Base-by-base conservation (phyloP, 2,888 invertebrate genomes). In the Mechanitis messenoides region DNA sequence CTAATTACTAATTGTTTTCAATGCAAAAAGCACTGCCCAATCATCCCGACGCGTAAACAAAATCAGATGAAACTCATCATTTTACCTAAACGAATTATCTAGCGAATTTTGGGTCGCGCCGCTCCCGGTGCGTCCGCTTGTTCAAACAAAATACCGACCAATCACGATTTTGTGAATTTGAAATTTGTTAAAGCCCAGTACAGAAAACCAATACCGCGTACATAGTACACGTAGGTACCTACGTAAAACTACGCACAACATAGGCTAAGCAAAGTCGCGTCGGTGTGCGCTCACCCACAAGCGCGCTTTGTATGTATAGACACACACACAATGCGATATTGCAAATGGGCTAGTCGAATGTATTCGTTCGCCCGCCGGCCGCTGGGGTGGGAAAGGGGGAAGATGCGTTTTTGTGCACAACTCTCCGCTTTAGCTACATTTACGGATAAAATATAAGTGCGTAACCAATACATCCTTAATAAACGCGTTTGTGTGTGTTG, bases 341-440 rank as follows among this genome's bases (percentile, higher is more conserved):
- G 87, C 88, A 87, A 88, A 89, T 89, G 85, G 87, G 86, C 90
- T 87, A 87, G 85, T 88, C 87, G 87, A 87, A 88, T 88, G 89
- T 87, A 87, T 86, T 87, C 86, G 85, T 85, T 85, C 85, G 79
- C 81, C 84, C 81, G 81, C 77, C 82, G 81, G 80, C 81, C 77
- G 75, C 70, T 73, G 80, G 80, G 80, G 78, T 74, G 74, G 72
- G 69, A 72, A 76, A 81, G 81, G 79, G 81, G 76, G 77, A 85
- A 85, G 87, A 88, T 90, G 90, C 90, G 88, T 89, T 89, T 90
- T 90, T 90, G 87, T 88, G 86, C 87, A 85, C 75, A 78, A 80
- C 80, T 79, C 80, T 77, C 76, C 77, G 77, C 80, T 79, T 79
- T 77, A 80, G 79, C 83, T 81, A 83, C 78, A 83, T 83, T 85